Base-by-base conservation (phyloP, 2,797 vertebrate genomes). In the Hafferia zeledoni region DNA sequence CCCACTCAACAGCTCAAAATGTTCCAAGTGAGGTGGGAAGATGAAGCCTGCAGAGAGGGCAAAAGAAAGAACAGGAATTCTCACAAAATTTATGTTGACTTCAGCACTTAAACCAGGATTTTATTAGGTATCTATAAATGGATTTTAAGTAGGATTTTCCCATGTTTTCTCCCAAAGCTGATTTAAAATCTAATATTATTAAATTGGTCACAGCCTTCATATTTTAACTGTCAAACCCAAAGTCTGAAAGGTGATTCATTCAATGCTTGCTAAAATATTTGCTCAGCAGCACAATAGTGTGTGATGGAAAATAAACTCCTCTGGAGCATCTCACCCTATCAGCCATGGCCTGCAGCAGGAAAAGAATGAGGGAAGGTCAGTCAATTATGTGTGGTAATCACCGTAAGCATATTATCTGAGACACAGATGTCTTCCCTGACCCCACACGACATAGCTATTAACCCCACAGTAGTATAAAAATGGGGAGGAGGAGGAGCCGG, bases 381-480 rank as follows among this genome's bases (percentile, higher is more conserved):
- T 98, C 99, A 99, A 99, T 99, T 99, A 99, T 98, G 98, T 98
- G 98, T 98, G 98, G 98, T 99, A 99, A 99, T 99, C 98, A 99
- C 98, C 95, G 98, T 98, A 98, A 98, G 98, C 98, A 98, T 98
- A 98, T 99, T 99, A 99, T 98, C 98, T 98, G 98, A 98, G 98
- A 98, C 98, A 98, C 98, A 98, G 98, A 98, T 99, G 99, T 99
- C 99, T 98, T 98, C 98, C 97, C 98, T 99, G 99, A 99, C 99
- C 99, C 98, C 98, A 97, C 98, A 98, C 98, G 98, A 98, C 98
- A 98, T 98, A 98, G 98, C 98, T 98, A 99, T 98, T 99, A 98
- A 98, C 98, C 98, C 98, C 83, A 80, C 97, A 97, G 98, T 98
- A 97, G 98, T 98, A 98, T 98, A 98, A 98, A 98, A 98, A 98